A percentile compares a stretch with the other conserved stretches of the same genome.
Conservation (phyloP, 2,113 vertebrate species). For the Vimba vimba region DNA sequence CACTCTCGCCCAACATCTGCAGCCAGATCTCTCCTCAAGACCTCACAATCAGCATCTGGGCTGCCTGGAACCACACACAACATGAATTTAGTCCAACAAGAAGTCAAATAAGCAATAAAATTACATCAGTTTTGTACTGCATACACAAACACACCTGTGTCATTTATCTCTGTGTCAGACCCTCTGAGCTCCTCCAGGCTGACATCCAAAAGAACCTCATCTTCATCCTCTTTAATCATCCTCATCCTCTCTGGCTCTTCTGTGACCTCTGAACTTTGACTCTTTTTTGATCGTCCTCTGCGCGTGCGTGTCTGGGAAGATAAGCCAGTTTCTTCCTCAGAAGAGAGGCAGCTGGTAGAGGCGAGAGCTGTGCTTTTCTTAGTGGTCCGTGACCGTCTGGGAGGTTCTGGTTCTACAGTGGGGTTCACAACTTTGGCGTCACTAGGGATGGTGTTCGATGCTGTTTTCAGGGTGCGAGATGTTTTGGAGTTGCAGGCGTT, state of each 20-base stretch:
- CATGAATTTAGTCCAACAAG: background rate
- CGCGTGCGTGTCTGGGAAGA: slow-evolving; percentile 37
- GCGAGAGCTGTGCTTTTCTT: slow-evolving; percentile 61
- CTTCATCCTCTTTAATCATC: slow-evolving; percentile 69
- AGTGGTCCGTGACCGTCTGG: slow-evolving; percentile 50
- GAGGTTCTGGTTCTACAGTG: slow-evolving; percentile 38
- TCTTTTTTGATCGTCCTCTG: slow-evolving; percentile 59
- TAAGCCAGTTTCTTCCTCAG: slow-evolving; percentile 55
- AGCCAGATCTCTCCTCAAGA: slow-evolving; percentile 74
- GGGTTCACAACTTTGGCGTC: slow-evolving; percentile 29
- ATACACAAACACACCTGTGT: slow-evolving; percentile 32
- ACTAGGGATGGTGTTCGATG: background rate
- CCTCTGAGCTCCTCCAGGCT: slow-evolving; percentile 78
- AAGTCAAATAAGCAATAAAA: background rate
- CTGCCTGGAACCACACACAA: slow-evolving; percentile 42
- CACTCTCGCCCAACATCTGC: slow-evolving; percentile 55
- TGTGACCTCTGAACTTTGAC: background rate
- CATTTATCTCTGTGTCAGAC: slow-evolving; percentile 79
- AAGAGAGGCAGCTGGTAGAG: slow-evolving; percentile 44
- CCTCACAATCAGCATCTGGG: slow-evolving; percentile 72
- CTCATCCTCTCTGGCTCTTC: slow-evolving; percentile 81
- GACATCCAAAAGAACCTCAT: slow-evolving; percentile 64
- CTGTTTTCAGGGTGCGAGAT: slow-evolving; percentile 42
- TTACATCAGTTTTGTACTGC: background rate
- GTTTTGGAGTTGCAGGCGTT: slow-evolving; percentile 49